phyloP scores from a whole-genome alignment of 2,113 vertebrate species.

The Martes martes region DNA sequence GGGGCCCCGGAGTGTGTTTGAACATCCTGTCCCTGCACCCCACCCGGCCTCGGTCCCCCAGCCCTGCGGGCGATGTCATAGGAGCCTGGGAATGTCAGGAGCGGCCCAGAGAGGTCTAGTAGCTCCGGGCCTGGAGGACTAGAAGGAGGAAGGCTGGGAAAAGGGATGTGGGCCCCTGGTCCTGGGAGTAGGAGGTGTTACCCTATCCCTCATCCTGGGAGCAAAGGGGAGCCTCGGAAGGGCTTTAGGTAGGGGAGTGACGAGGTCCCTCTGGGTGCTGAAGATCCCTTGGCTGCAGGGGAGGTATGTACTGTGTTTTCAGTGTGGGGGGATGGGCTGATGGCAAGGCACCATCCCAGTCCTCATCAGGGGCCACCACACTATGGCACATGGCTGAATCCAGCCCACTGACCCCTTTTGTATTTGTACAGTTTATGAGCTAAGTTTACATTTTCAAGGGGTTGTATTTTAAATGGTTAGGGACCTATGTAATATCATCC shows the following conservation, averaged over 20 bases:
- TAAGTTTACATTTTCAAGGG: background rate
- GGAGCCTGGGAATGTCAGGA: background rate
- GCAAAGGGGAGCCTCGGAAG: background rate
- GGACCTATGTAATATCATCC: background rate
- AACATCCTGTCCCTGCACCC: rapidly evolving
- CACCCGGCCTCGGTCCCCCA: rapidly evolving
- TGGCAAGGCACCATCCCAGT: background rate
- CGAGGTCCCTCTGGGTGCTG: background rate
- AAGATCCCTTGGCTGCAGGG: background rate
- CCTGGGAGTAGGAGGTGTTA: background rate
- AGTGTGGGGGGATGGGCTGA: background rate
- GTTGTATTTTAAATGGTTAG: background rate
- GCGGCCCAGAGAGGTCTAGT: too few relatives aligned
- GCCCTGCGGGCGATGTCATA: background rate
- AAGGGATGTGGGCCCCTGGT: background rate
- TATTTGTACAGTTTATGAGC: background rate
- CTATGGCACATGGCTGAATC: background rate
- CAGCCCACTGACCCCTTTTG: background rate
- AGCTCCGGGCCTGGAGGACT: background rate
- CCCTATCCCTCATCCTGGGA: background rate
- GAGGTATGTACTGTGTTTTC: background rate
- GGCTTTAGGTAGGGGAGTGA: background rate
- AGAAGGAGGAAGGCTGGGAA: background rate
- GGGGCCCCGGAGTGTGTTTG: background rate
- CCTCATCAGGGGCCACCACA: background rate